Evolutionary conservation across 1,140 invertebrate species (phyloP), one percentile per base, ranked within the genome.

Genomic region (Heliothis virescens): DNA sequence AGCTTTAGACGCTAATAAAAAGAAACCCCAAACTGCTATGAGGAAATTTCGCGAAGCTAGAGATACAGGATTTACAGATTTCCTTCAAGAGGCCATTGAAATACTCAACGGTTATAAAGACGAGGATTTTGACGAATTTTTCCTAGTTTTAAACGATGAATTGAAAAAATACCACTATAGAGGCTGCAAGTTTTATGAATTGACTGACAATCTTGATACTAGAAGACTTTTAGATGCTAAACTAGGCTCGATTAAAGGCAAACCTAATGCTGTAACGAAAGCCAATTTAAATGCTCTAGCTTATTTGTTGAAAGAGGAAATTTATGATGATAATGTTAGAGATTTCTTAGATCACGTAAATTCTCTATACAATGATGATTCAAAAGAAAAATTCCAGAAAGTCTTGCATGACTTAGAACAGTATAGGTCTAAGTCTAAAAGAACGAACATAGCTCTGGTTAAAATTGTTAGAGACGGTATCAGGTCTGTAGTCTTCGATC

Each of bases 281-380:
- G 53, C 41, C 12, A 67, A 79, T 60, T 18, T 90, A 52, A 53
- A 85, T 41, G 18, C 48, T 12, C 10, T 83, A 3, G 41, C 79
- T 9, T 52, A 29, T 7, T 34, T 63, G 1, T 5, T 88, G 13
- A 67, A 79, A 21, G 15, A 73, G 3, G 29, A 78, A 11, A 52
- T 78, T 18, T 57, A 81, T 16, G 59, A 69, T 16, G 73, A 55
- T 10, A 60, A 79, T 29, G 21, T 52, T 3, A 79, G 73, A 41
- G 65, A 79, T 13, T 29, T 87, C 0, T 13, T 86, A 9, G 79
- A 80, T 62, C 83, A 84, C 18, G 65, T 89, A 0, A 86, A 90
- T 84, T 82, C 87, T 9, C 72, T 90, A 9, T 87, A 90, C 62
- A 83, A 63, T 21, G 75, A 59, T 41, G 67, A 86, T 15, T 55